A percentile compares a stretch with the other conserved stretches of the same genome.
Conservation (phyloP, 1,140 invertebrate species). For the Trichogramma pretiosum region DNA sequence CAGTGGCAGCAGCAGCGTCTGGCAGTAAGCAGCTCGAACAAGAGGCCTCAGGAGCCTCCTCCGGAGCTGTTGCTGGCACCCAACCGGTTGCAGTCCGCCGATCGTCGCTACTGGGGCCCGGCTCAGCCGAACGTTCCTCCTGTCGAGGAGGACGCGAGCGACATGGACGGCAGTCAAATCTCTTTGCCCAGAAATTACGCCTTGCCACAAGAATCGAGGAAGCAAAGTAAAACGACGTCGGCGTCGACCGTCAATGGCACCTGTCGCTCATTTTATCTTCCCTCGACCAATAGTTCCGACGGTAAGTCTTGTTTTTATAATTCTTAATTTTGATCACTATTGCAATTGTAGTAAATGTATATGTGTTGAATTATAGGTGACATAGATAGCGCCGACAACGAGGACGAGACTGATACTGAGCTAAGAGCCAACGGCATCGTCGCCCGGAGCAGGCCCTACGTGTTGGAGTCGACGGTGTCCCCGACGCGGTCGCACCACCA, state of each 20-base stretch:
- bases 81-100: conserved; percentile 50
- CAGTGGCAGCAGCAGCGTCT: too few relatives aligned
- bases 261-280: conserved; percentile 54
- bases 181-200: conserved; percentile 76
- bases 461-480: background rate
- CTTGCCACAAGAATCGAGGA: conserved; percentile 74
- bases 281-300: conserved; percentile 77
- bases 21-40: too few relatives aligned
- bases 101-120: conserved; percentile 29
- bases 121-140: too few relatives aligned
- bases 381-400: conserved; percentile 58
- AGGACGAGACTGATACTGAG: conserved; percentile 46
- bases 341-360: background rate
- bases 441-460: conserved; percentile 3
- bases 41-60: conserved; percentile 51
- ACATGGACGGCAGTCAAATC: conserved; percentile 50
- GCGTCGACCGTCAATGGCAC: conserved; percentile 43
- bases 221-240: conserved; percentile 51
- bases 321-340: conserved; percentile 7
- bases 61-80: conserved; percentile 70
- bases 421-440: too few relatives aligned
- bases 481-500: background rate
- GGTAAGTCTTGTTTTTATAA: conserved; percentile 46
- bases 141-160: conserved; percentile 35
- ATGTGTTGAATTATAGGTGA: conserved; percentile 40